Base-by-base conservation (phyloP, 2,113 vertebrate genomes). In the Catharus bicknelli region DNA sequence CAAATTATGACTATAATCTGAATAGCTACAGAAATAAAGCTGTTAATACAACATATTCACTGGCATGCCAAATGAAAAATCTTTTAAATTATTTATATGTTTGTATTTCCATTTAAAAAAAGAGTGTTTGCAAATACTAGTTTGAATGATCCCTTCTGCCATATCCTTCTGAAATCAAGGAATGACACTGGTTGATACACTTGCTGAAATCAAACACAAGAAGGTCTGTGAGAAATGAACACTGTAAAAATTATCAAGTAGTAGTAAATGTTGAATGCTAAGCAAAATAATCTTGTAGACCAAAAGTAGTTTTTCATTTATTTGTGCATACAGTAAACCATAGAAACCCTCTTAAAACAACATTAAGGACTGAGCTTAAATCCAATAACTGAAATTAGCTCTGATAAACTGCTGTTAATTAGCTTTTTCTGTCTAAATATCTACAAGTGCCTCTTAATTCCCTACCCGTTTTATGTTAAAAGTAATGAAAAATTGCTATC, bases 1-100 rank as follows among this genome's bases (percentile, higher is more conserved):
- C 81, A 96, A 94, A 92, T 94, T 87, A 61, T 55, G 17, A 72
- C 82, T 95, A 67, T 83, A 86, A 86, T 90, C 78, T 89, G 77
- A 72, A 38, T 69, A 90, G 66, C 61, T 91, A 63, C 78, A 90
- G 87, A 91, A 94, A 83, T 78, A 74, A 93, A 88, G 75, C 79
- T 78, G 77, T 77, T 94, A 78, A 86, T 83, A 29, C 53, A 77
- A 72, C 10, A 16, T 38, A 75, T 59, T 68, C 86, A 16, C 74
- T 43, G 18, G n/a, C 58, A 48, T 23, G 70, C 36, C 88, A 83
- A 88, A 83, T 36, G 48, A 63, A 92, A 93, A 72, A 55, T 7
- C 12, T 47, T 83, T 90, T 74, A 3, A 69, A 91, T 92, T 93
- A 84, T 89, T 79, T 87, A 25, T 72, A 26, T 61, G n/a, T 72